Evolutionary conservation across 2,113 vertebrate genomes (phyloP), one percentile per base, ranked within the genome.

Genomic region (Nothocercus nigrocapillus): DNA sequence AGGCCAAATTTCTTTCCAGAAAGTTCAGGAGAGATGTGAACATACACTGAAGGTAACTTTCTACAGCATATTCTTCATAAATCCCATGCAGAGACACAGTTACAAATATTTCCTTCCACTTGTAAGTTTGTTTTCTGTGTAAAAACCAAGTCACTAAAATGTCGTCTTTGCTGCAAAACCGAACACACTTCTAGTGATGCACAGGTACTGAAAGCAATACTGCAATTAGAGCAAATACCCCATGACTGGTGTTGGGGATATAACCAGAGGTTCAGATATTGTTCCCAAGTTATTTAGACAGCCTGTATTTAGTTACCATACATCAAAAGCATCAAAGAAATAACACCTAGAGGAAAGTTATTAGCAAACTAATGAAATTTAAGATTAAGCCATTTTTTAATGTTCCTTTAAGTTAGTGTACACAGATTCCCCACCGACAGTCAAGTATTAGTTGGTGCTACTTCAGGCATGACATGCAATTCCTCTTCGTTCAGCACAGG

Each of bases 111-210:
- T 28, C 30, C 45, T 40, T 10, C 24, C 45, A 44, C n/a, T 45
- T 90, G 62, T 27, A 84, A 78, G 47, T 91, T 20, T 68, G 44
- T 69, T 69, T 77, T 90, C 15, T 49, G 90, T 87, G 75, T 85
- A 94, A 94, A 95, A 95, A 87, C 90, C 90, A 18, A 84, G 66
- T 44, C 70, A 76, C 42, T 44, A 73, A 64, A 58, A 86, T 49
- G 76, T 66, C 15, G 36, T 36, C 49, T 70, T 74, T 75, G 64
- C 27, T 82, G 44, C 40, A 61, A 53, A 94, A 45, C 3, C 45
- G 10, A 70, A 76, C 13, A 80, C 12, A 83, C 30, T 51, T 76
- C n/a, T 54, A 73, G 83, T 22, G 64, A 66, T 22, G 13, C 34
- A 61, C 24, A 75, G 3, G 44, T 18, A 69, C 4, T 28, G 44